Evolutionary conservation across 2,888 invertebrate genomes (phyloP).

Genomic region (Chesias legatella): DNA sequence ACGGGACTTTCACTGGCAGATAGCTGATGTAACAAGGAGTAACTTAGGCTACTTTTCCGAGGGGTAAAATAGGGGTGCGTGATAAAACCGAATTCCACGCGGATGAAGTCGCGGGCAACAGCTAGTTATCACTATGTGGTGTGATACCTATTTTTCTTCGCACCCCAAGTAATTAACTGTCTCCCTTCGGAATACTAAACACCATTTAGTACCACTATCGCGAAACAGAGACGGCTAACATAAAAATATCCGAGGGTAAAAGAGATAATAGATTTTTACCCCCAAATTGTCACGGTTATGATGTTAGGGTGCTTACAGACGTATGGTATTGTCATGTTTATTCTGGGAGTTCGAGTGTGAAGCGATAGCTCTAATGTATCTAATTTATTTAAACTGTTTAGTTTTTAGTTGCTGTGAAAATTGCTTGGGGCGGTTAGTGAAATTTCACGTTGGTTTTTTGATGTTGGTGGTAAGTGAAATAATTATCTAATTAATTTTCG

Average conservation of each 20-base stretch:
- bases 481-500: too few relatives aligned
- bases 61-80: too few relatives aligned
- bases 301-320: conserved; percentile 52
- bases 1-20: too few relatives aligned
- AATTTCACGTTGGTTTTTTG: too few relatives aligned
- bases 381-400: conserved; percentile 36
- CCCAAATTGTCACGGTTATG: conserved; percentile 58
- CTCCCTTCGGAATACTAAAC: conserved; percentile 79
- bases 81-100: too few relatives aligned
- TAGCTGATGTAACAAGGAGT: too few relatives aligned
- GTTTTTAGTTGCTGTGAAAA: conserved; percentile 14
- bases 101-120: too few relatives aligned
- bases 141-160: conserved; percentile 61
- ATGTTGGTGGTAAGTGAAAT: too few relatives aligned
- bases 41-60: too few relatives aligned
- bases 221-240: conserved; percentile 36
- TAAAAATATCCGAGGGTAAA: conserved; percentile 30
- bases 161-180: conserved; percentile 75
- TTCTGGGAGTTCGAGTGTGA: conserved; percentile 61
- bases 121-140: too few relatives aligned
- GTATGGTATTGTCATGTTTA: conserved; percentile 42
- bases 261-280: conserved; percentile 54
- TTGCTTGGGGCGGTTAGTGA: conserved; percentile 4
- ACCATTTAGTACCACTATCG: conserved; percentile 73
- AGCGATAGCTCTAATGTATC: conserved; percentile 63